Base-by-base conservation (phyloP, 2,797 vertebrate species). In the Hephaestus fuliginosus region DNA sequence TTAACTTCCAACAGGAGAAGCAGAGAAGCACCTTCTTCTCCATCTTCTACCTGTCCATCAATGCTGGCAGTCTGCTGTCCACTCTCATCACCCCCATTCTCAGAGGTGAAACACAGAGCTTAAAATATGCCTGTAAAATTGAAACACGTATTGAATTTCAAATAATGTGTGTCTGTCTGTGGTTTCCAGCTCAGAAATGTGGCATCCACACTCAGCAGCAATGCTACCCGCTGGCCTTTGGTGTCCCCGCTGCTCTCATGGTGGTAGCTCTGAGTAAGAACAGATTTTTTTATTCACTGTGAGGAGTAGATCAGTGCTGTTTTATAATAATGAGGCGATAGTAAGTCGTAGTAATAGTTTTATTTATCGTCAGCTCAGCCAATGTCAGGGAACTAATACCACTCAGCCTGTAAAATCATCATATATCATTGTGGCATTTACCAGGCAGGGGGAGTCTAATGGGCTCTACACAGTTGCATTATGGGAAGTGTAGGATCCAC, bases 211-310 rank as follows among this genome's bases (percentile, higher is more conserved):
- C 7, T 10, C 44, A 95, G 67, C 93, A 96, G 86, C 74, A 95
- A 17, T 99, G 98, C 86, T 99, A 98, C 82, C 93, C 98, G 0
- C 92, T 99, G 71, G 98, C 98, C 2, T 99, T 99, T n/a, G 98
- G 98, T 0, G 95, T 99, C 68, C 98, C 98, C 6, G 97, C 97
- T 3, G 91, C 92, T 13, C 97, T 99, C 75, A 99, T 99, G 98
- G 96, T 96, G 57, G 56, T 97, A 0, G 15, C 97, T 61, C 88
- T 99, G 57, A 18, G 98, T 99, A 95, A 96, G 97, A 46, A 62
- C 13, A 3, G 0, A 8, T n/a, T 36, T 52, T 53, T 25, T 53
- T 30, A 46, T 56, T 1, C 20, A 1, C n/a, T 52, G 43, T 18
- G 7, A 49, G 2, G 30, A 49, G 12, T 46, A 51, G 33, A 11